Evolutionary conservation across 2,888 invertebrate genomes (phyloP).

Genomic region (Sesia apiformis): DNA sequence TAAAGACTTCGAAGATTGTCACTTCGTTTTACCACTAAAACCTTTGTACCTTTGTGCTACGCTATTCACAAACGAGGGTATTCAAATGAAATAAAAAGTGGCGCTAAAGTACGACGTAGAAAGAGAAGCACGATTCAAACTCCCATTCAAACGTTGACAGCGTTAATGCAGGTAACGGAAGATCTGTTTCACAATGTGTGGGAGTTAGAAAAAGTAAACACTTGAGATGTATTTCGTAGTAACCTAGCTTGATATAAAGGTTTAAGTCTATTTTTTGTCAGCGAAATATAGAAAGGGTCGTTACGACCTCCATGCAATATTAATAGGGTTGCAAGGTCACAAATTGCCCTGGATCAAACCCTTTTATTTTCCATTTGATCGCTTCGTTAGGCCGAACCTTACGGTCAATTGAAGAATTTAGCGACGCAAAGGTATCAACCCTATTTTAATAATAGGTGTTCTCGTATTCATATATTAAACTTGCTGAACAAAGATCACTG

Average conservation of each 20-base stretch:
- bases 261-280: not conserved
- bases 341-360: conserved; percentile 9
- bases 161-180: conserved; percentile 32
- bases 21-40: too few species aligned
- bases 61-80: too few species aligned
- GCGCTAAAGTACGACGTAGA: too few species aligned
- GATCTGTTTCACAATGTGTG: conserved; percentile 22
- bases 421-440: not conserved
- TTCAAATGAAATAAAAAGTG: too few species aligned
- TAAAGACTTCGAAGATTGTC: too few species aligned
- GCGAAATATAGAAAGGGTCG: not conserved
- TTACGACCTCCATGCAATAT: conserved; percentile 20
- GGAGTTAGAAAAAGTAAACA: conserved; percentile 46
- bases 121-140: conserved; percentile 2
- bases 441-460: conserved; percentile 4
- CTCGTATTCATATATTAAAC: conserved; percentile 26
- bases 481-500: conserved; percentile 24
- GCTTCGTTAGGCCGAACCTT: conserved; percentile 33
- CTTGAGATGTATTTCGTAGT: not conserved
- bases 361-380: conserved; percentile 50
- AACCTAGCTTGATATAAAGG: not conserved
- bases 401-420: conserved; percentile 15
- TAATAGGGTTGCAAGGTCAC: conserved; percentile 17
- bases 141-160: conserved; percentile 40
- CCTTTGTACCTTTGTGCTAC: too few species aligned